phyloP scores from a whole-genome alignment of 2,888 invertebrate species.

The Emesis castigata region DNA sequence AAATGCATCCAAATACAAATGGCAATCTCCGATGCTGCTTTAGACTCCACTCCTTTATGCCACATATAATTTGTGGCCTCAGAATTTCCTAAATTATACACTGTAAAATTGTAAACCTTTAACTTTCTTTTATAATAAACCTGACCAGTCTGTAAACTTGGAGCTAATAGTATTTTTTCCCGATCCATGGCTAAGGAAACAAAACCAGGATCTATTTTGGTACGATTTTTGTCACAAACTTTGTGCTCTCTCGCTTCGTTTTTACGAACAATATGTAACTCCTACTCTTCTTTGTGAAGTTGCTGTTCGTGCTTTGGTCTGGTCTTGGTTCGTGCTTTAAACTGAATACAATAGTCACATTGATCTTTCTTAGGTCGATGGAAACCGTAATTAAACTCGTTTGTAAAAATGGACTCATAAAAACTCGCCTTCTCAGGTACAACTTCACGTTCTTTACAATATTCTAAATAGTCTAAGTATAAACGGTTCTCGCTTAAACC shows the following conservation, averaged over 20 bases:
- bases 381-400: slow-evolving; percentile 1
- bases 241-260: no score
- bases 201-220: no score
- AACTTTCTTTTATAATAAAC: slow-evolving; percentile 15
- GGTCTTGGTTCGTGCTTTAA: no score
- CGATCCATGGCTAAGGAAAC: not conserved
- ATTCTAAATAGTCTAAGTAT: slow-evolving; percentile 40
- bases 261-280: slow-evolving; percentile 3
- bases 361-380: slow-evolving; percentile 10
- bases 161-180: not conserved
- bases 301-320: no score
- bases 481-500: not conserved
- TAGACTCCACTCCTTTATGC: not conserved
- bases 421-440: slow-evolving; percentile 26
- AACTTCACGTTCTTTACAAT: slow-evolving; percentile 34
- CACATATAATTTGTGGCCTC: slow-evolving; percentile 17
- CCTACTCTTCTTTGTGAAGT: not conserved
- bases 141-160: slow-evolving; percentile 13
- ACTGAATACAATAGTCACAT: slow-evolving; percentile 4
- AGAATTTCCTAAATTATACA: slow-evolving; percentile 16
- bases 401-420: slow-evolving; percentile 1
- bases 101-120: slow-evolving; percentile 27
- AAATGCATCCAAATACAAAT: not conserved
- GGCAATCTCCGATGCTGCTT: slow-evolving; percentile 8
- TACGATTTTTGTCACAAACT: no score